Base-by-base conservation (phyloP, 2,888 invertebrate species). In the Ormyrus thymus region DNA sequence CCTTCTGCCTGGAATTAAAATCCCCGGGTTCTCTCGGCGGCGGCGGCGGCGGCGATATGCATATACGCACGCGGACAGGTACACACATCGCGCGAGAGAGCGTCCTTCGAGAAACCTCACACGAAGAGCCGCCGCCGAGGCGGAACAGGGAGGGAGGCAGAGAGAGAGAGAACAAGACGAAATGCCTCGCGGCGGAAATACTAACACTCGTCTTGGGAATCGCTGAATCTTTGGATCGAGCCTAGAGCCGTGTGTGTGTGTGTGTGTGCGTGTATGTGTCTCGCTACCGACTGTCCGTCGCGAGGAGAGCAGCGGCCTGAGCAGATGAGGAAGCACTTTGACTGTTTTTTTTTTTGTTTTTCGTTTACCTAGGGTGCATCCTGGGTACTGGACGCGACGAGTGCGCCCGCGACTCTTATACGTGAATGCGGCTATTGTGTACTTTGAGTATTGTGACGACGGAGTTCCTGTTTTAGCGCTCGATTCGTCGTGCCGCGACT, bases 171-270 rank as follows among this genome's bases (percentile, higher is more conserved):
- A 61, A 56, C 45, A 65, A n/a, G 59, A 71, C 56, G 51, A 76
- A 76, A 72, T 79, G 68, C 79, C 79, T 79, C 58, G 76, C 79
- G 76, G 79, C 79, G 62, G 61, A 79, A 75, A 76, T 79, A 79
- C 79, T 76, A 79, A 79, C 68, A 76, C 68, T 55, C 29, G 29
- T 29, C 29, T 29, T 29, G 51, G n/a, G 51, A 45, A 78, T 65
- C 68, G n/a, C 62, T 53, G 70, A 56, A 62, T 76, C 71, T n/a
- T 48, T n/a, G 46, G 7, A 55, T n/a, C 43, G 29, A 29, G 29
- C 29, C 29, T 29, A 29, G 29, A 29, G 45, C 7, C 46, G 55
- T 48, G 43, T 70, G 6, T 13, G n/a, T 15, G 53, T 51, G 13
- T 11, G 10, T 7, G 43, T 11, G 70, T 46, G 59, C 46, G 69